Base-by-base conservation (phyloP, 1,140 invertebrate species). In the Chironomus tepperi region DNA sequence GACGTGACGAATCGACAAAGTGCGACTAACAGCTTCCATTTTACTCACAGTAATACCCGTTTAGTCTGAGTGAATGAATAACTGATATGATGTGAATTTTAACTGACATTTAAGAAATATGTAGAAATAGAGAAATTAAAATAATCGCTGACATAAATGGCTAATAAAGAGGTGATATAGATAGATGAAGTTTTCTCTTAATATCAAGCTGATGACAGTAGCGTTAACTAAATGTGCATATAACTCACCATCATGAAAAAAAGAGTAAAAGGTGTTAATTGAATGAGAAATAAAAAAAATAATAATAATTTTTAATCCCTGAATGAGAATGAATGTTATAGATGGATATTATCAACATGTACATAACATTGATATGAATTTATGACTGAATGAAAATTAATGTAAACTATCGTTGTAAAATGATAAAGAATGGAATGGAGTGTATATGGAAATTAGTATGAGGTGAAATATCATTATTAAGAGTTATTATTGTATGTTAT, bases 101-200 rank as follows among this genome's bases (percentile, higher is more conserved):
- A 34, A 34, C 24, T 34, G 24, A 34, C 24, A 34, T 34, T 34
- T 34, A 34, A 34, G 24, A 34, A 34, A 34, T 34, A n/a, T 15
- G 12, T 57, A 57, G 47, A 57, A 57, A n/a, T 12, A 57, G 47
- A 57, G 47, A 57, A 57, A 57, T 57, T 57, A 57, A n/a, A 57
- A 57, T 57, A 57, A 57, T 57, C 47, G 47, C 47, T 57, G 47
- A 57, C 47, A n/a, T 57, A 57, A 57, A 57, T 57, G 47, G 47
- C 47, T 57, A 57, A 57, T 57, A 57, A 57, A 57, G 47, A 57
- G 47, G 12, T n/a, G 47, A 57, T 57, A 57, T n/a, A 57, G 47
- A 57, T 57, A 57, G 47, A 57, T n/a, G 15, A 57, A 57, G 1
- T 34, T 34, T 34, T 34, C 24, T 34, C 2, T 34, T 57, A 57